These are phyloP conservation scores for Melanophora roralis DNA, from an alignment of 2,888 invertebrate genomes.

Conservation along the genomic window DNA sequence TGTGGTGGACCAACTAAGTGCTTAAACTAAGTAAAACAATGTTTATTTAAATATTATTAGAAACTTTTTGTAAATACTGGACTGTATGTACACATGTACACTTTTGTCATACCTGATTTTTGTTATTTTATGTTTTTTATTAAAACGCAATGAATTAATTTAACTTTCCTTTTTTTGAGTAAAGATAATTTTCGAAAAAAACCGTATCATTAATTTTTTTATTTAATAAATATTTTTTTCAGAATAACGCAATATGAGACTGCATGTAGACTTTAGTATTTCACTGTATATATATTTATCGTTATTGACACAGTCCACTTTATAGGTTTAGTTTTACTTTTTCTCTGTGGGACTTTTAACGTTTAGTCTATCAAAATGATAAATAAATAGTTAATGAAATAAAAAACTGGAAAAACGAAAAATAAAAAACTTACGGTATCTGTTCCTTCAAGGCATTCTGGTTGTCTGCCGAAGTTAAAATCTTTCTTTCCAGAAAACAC, in stretches of 20 bases:
- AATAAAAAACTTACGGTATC: conserved; percentile 86
- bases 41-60: not conserved
- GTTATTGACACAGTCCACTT: no score
- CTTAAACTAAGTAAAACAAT: no score
- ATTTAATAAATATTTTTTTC: not conserved
- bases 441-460: conserved; percentile 94
- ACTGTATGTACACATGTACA: not conserved
- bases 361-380: no score
- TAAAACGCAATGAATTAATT: not conserved
- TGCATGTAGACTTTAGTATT: not conserved
- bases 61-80: not conserved
- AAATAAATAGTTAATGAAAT: no score
- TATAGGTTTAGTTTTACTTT: no score
- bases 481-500: conserved; percentile 98
- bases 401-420: no score
- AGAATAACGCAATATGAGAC: not conserved
- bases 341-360: no score
- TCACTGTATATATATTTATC: no score
- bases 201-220: not conserved
- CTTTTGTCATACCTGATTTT: not conserved
- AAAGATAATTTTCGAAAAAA: not conserved
- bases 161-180: not conserved
- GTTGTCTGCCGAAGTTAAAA: conserved; percentile 97
- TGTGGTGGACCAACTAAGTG: no score
- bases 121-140: not conserved